A percentile compares a stretch with the other conserved stretches of the same genome.
Conservation (phyloP, 37 sponge, comb jelly and placozoan species). For the Beroe forskalii region DNA sequence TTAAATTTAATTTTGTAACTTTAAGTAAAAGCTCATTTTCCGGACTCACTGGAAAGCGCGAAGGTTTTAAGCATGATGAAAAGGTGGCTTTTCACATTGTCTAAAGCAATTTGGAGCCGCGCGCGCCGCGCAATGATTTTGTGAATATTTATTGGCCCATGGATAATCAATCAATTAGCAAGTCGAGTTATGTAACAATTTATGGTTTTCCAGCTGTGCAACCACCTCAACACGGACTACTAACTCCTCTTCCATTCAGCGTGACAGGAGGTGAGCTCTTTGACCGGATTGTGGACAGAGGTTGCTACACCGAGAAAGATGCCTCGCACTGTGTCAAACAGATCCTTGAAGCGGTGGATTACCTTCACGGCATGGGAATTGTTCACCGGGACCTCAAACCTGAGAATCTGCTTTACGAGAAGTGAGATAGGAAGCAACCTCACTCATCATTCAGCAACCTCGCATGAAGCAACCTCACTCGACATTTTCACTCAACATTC, state of each 20-base stretch:
- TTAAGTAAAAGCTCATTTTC: no score
- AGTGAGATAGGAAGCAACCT: no score
- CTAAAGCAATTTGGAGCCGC: background rate
- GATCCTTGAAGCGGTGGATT: conserved; percentile 81
- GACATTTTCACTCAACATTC: no score
- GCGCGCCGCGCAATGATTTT: background rate
- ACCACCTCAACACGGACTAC: no score
- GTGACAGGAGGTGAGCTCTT: conserved; percentile 97
- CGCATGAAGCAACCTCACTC: background rate
- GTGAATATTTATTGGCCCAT: no score
- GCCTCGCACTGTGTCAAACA: conserved; percentile 81
- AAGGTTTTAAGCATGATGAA: background rate
- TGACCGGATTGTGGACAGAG: conserved; percentile 93
- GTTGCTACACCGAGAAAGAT: conserved; percentile 91
- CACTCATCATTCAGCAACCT: background rate
- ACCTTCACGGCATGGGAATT: conserved; percentile 82
- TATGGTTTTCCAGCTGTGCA: no score
- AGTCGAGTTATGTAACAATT: no score
- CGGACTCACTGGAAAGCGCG: background rate
- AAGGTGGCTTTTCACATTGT: background rate
- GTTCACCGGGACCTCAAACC: conserved; percentile 97
- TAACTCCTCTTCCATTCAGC: conserved; percentile 66
- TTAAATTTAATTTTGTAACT: no score
- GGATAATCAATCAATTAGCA: no score
- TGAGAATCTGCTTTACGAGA: conserved; percentile 82